Percentiles rank a stretch among this genome's conserved stretches.
Evolutionary conservation across 2,113 vertebrate genomes (phyloP).

Genomic region (Prunella himalayana): DNA sequence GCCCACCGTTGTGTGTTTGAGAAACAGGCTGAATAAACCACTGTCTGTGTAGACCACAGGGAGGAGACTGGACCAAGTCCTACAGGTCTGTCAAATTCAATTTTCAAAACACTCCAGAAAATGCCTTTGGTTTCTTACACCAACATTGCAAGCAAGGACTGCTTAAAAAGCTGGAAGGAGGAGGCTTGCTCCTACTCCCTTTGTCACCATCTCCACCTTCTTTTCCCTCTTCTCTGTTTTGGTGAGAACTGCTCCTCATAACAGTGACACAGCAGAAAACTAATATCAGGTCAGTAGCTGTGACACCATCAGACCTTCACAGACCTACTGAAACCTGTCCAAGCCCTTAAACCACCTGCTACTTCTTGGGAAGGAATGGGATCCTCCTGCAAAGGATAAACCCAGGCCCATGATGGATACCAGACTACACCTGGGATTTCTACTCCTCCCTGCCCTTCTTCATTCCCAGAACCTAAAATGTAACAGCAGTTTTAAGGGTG

Average conservation of each 20-base stretch:
- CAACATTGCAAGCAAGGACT: not conserved
- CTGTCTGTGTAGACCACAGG: accelerated
- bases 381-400: not conserved
- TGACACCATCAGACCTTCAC: not conserved
- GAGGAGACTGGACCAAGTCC: not conserved
- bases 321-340: not conserved
- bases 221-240: not conserved
- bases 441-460: not conserved
- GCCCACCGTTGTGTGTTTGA: accelerated
- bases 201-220: not conserved
- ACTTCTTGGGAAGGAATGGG: not conserved
- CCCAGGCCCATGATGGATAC: not conserved
- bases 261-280: not conserved
- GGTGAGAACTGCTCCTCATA: not conserved
- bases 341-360: not conserved
- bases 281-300: not conserved
- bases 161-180: not conserved
- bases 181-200: not conserved
- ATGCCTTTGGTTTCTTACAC: not conserved
- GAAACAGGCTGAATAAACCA: not conserved
- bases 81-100: not conserved
- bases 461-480: not conserved
- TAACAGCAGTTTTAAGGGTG: not conserved
- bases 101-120: not conserved
- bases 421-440: not conserved